Conservation (phyloP, 2,113 vertebrate species). For the Vidua macroura region DNA sequence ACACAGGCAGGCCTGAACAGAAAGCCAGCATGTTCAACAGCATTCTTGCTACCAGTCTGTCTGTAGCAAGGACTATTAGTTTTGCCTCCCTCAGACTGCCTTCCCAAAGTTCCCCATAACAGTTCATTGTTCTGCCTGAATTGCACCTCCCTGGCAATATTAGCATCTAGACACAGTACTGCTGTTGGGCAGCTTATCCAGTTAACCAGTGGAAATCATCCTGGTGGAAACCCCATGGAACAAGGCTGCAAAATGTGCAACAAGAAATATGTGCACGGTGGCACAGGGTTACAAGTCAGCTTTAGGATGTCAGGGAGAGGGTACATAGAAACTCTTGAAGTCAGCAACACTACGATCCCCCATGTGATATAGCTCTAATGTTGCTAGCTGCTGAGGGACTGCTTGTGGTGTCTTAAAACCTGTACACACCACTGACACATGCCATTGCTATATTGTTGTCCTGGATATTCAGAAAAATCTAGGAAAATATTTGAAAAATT, state of each 20-base stretch:
- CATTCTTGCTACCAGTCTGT: not conserved
- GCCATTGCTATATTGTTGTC: not conserved
- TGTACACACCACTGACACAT: not conserved
- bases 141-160: not conserved
- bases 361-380: not conserved
- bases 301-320: not conserved
- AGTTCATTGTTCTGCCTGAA: not conserved
- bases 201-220: not conserved
- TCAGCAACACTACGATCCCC: not conserved
- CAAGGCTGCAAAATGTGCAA: not conserved
- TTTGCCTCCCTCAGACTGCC: not conserved
- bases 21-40: not conserved
- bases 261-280: not conserved
- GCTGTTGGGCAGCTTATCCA: not conserved
- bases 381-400: not conserved
- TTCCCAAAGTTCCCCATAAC: not conserved
- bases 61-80: not conserved
- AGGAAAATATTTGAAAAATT: not conserved
- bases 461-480: not conserved
- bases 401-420: not conserved
- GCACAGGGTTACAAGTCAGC: not conserved
- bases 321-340: not conserved
- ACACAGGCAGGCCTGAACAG: not conserved
- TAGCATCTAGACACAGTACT: not conserved
- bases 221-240: not conserved